Base-by-base conservation (phyloP, 2,888 invertebrate genomes). In the Osedax fenrisi region DNA sequence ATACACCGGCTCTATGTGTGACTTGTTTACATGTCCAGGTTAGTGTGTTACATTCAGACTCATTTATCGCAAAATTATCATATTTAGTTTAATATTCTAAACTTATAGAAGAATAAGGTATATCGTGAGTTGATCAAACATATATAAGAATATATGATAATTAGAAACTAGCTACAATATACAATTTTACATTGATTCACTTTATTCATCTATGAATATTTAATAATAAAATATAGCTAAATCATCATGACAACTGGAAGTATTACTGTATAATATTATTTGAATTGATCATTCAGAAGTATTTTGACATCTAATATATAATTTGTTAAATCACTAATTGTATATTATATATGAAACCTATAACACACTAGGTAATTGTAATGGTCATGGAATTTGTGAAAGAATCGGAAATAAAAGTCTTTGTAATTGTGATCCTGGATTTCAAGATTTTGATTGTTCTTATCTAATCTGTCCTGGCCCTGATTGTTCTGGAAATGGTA, bases 11-110 rank as follows among this genome's bases (percentile, higher is more conserved):
- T 75, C 75, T 23, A 74, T 73, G 66, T 81, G 81, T 77, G 78
- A 80, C 69, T 21, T 69, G 2, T 77, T 79, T 0, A 78, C 80
- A 70, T 81, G 81, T 67, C 80, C 81, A 78, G 81, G 81, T 80
- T 75, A n/a, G 68, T 72, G 2, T 59, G 26, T 13, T n/a, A 10
- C 64, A 13, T 64, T n/a, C 64, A 21, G n/a, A n/a, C n/a, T n/a
- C n/a, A n/a, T n/a, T n/a, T n/a, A n/a, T n/a, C n/a, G n/a, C n/a
- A n/a, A n/a, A n/a, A n/a, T n/a, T n/a, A n/a, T n/a, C n/a, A n/a
- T n/a, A n/a, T n/a, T n/a, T n/a, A n/a, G n/a, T n/a, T n/a, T n/a
- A n/a, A n/a, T n/a, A n/a, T n/a, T n/a, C n/a, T n/a, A n/a, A n/a
- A n/a, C n/a, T n/a, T n/a, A n/a, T n/a, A n/a, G n/a, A n/a, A n/a